Evolutionary conservation across 2,113 vertebrate genomes (phyloP), one percentile per base, ranked within the genome.

Genomic region (Charina bottae): DNA sequence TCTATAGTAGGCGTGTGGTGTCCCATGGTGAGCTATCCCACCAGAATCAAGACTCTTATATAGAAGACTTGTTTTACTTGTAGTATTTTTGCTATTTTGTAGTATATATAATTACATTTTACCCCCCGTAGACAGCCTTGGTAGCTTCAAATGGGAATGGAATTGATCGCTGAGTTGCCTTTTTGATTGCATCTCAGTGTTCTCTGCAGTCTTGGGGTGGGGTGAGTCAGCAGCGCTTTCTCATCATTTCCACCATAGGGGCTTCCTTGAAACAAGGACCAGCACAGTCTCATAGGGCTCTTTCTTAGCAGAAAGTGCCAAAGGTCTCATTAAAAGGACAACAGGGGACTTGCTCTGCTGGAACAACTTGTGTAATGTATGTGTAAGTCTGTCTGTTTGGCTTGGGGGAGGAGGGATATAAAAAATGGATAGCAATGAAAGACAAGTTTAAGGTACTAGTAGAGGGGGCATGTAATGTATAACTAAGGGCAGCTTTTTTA

Each of bases 281-380:
- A 6, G 24, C 55, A 7, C 92, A 59, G 88, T 0, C 37, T 55
- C 49, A 24, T 6, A 23, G 87, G 90, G 60, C 17, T 5, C 24
- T 92, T 90, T 88, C 19, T 95, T 62, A 89, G 93, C 92, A 89
- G 68, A 55, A 68, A 60, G 87, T 83, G 1, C 59, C n/a, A 89
- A 54, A 8, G 7, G 33, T n/a, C 62, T 59, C n/a, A 12, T 46
- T 87, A 85, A 2, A 59, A 54, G 0, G 42, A 87, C 90, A 93
- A 90, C 88, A 68, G 46, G 84, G 55, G n/a, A 28, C 68, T 37
- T n/a, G 84, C 13, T 0, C 0, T 49, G 6, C 0, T 0, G 46
- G 60, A 19, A 46, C 56, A 9, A 37, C 6, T 37, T 6, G 33
- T 2, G 6, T 78, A 37, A 78, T 78, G 6, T 37, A 37, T 78